Conservation (phyloP, 2,113 vertebrate species). For the Oreocharis arfaki region DNA sequence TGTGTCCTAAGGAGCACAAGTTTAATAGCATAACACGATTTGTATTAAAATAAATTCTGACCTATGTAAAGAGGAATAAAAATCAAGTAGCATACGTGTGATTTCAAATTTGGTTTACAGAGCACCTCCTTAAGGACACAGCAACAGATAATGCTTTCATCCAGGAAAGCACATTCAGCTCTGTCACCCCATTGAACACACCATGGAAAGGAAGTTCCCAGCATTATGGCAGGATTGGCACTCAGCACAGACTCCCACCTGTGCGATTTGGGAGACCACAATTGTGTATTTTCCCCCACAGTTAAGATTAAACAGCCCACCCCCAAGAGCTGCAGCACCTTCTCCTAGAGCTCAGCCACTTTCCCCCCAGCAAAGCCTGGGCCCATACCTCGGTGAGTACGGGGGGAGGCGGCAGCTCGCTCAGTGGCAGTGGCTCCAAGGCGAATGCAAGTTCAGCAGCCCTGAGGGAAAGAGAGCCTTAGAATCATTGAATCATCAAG, state of each 20-base stretch:
- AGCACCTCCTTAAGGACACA: not conserved
- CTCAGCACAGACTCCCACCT: rapidly evolving
- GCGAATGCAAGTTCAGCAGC: conserved; percentile 92
- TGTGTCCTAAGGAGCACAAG: not conserved
- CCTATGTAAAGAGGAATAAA: not conserved
- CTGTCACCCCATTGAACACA: rapidly evolving
- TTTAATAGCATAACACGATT: not conserved
- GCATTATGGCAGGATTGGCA: rapidly evolving
- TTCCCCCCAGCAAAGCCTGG: not conserved
- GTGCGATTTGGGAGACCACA: rapidly evolving
- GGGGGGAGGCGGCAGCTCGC: conserved; percentile 78
- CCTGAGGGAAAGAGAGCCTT: conserved; percentile 67
- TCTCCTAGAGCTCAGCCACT: not conserved
- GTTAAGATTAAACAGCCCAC: not conserved
- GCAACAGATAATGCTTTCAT: rapidly evolving
- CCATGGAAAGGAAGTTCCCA: rapidly evolving
- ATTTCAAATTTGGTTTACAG: not conserved
- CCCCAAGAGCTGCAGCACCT: rapidly evolving
- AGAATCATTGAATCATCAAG: too few relatives aligned
- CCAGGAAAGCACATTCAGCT: not conserved
- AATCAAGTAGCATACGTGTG: rapidly evolving
- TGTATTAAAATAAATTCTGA: not conserved
- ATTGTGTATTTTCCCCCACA: rapidly evolving
- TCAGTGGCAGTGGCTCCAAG: conserved; percentile 81
- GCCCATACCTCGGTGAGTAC: conserved; percentile 82